phyloP scores from a whole-genome alignment of 2,797 vertebrate species.

The Peromyscus melanophrys region DNA sequence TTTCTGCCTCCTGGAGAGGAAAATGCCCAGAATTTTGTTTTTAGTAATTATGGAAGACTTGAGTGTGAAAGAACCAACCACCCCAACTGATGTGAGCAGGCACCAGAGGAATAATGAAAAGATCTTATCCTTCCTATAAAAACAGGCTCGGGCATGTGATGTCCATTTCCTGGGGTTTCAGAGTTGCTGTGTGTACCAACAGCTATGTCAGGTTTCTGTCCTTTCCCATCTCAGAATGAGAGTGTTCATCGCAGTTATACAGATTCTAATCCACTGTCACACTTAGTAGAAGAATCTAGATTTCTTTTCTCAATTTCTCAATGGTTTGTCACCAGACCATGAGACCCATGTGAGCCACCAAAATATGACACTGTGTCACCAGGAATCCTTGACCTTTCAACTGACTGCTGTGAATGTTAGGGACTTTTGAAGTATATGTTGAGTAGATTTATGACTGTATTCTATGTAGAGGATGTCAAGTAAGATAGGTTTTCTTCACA shows the following conservation, averaged over 20 bases:
- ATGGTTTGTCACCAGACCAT: background rate
- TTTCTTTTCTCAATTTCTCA: background rate
- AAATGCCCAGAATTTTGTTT: conserved; percentile 4
- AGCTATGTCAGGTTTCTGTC: background rate
- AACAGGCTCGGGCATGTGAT: background rate
- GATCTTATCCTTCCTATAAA: background rate
- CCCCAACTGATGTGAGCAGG: background rate
- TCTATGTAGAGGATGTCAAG: background rate
- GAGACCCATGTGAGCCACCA: background rate
- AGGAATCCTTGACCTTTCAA: conserved; percentile 24
- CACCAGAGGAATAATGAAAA: background rate
- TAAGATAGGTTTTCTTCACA: background rate
- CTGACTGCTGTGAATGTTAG: background rate
- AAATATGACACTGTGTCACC: background rate
- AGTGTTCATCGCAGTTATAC: background rate
- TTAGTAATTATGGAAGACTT: background rate
- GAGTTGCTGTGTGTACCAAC: background rate
- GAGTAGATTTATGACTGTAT: background rate
- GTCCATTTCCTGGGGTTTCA: background rate
- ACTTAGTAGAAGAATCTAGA: background rate
- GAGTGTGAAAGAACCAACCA: background rate
- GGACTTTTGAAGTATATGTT: background rate
- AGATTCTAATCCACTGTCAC: background rate
- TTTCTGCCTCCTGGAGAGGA: background rate
- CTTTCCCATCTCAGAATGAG: background rate